Evolutionary conservation across 2,113 vertebrate genomes (phyloP), one percentile per base, ranked within the genome.

Genomic region (Bufo bufo): DNA sequence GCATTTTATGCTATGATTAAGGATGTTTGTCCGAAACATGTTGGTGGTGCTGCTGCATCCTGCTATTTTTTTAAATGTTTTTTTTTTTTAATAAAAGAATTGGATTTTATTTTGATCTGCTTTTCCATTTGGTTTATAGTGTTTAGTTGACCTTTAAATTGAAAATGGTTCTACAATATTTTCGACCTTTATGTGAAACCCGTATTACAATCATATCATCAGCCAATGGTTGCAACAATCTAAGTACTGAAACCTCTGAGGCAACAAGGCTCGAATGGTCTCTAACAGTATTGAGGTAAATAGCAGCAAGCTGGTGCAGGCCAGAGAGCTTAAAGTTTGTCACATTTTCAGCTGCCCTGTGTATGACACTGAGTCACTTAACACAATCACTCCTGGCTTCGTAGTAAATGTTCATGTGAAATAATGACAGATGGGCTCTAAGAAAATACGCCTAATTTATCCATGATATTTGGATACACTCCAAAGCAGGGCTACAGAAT

Each of bases 361-460:
- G 78, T 33, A 47, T 83, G 80, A 88, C 80, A 83, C 80, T 75
- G 56, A 83, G 47, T 88, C 81, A 88, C 59, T 63, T 52, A 77
- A 49, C 45, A 88, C 47, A 65, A 54, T 58, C 58, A 82, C 69
- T 43, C 19, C 50, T 79, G 49, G 47, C 85, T 52, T 10, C 65
- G 9, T 81, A 75, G 79, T 59, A 83, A 71, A 83, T 65, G 69
- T 66, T 87, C 65, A 87, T n/a, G 14, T 84, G 49, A 61, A 54
- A 71, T 82, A 65, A 14, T 77, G 47, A 84, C 87, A 88, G 87
- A 88, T 88, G 87, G 87, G 16, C n/a, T 65, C 74, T 54, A 84
- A 72, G 87, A 84, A 88, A 77, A 88, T 66, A 84, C 50, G 79
- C 80, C 86, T 77, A 84, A 84, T 88, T 88, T 84, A 83, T 88